Evolutionary conservation across 2,113 vertebrate genomes (phyloP).

Genomic region (Vulpes vulpes): DNA sequence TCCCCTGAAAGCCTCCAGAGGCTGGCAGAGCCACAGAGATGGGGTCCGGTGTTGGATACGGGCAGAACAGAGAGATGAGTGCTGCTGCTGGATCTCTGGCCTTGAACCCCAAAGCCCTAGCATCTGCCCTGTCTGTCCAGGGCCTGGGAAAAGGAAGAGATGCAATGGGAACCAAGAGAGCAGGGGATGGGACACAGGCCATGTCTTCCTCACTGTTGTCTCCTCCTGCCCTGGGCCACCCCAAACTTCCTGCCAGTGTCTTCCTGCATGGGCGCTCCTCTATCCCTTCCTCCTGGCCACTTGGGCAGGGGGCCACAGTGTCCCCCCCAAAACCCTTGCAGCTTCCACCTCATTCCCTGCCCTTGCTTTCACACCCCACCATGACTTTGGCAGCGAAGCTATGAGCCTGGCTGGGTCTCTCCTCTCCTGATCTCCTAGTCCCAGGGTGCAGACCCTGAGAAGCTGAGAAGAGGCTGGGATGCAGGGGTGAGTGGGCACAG

Average conservation of each 20-base stretch:
- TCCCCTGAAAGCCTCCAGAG: neutral
- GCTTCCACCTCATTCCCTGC: neutral
- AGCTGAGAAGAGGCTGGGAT: neutral
- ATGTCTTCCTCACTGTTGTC: neutral
- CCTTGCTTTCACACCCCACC: neutral
- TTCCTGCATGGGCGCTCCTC: neutral
- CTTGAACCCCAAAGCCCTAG: neutral
- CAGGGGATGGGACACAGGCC: neutral
- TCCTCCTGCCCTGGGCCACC: neutral
- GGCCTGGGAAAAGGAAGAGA: neutral
- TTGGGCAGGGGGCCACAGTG: neutral
- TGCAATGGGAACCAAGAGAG: neutral
- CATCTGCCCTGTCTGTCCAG: neutral
- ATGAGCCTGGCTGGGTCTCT: neutral
- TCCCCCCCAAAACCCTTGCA: no score
- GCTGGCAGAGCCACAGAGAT: neutral
- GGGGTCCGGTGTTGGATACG: neutral
- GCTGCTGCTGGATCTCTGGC: neutral
- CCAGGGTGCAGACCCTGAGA: neutral
- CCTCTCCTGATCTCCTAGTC: neutral
- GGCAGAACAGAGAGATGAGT: neutral
- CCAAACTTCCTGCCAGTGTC: neutral
- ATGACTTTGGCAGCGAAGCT: neutral
- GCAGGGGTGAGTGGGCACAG: neutral
- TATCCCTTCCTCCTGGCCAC: neutral